Base-by-base conservation (phyloP, 2,113 vertebrate species). In the Menidia beryllina region DNA sequence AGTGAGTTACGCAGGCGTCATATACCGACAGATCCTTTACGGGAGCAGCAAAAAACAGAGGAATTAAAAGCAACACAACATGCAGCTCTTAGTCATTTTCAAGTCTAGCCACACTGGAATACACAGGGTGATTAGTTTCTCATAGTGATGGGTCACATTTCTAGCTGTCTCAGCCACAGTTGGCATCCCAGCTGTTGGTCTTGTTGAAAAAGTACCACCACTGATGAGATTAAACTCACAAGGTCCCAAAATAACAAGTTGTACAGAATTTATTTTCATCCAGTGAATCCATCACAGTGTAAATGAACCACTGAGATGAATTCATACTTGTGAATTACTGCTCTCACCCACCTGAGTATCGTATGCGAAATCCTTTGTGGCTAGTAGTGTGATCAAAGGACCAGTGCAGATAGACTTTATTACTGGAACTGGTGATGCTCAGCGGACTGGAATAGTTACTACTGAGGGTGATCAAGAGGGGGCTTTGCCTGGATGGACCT, bases 331-430 rank as follows among this genome's bases (percentile, higher is more conserved):
- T 21, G 2, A 19, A 23, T 21, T 12, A 0, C 21, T 34, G 11
- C n/a, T 63, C 20, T 49, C 14, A 50, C 95, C 94, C 51, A 99
- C 98, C 98, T 1, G 95, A 95, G 86, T 99, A 99, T 34, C 95
- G 96, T 57, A 99, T 98, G 79, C 95, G 95, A 88, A 99, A 99
- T 39, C 97, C 97, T 89, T 98, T 99, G 81, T 97, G 95, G 79
- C 93, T 98, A 86, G 97, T 96, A 11, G 96, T 95, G 0, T 98
- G 96, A 77, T 99, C 98, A 1, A 98, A 98, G 9, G 97, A 96
- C 98, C 98, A 99, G 72, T 97, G 97, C 61, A 99, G 94, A 78
- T 96, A 98, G 50, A 97, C 97, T 59, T 90, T 96, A 90, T 92
- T 97, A 56, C 92, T 93, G 0, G 96, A 94, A 91, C 96, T 99